These are phyloP conservation scores for Myioborus miniatus DNA, from an alignment of 2,797 vertebrate genomes.

Conservation along the genomic window DNA sequence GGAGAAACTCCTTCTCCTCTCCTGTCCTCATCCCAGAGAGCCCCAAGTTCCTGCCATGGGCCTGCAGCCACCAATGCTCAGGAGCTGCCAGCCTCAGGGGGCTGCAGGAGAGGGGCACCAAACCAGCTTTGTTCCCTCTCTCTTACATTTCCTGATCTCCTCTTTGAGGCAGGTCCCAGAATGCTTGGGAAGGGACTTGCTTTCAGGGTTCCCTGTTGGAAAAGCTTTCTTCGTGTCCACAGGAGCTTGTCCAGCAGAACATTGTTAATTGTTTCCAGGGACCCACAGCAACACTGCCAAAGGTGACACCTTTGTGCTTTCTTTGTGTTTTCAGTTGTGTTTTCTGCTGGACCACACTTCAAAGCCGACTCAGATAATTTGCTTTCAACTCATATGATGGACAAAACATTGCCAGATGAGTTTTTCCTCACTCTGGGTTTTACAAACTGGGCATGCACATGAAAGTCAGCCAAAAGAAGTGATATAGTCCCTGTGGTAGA, in stretches of 20 bases:
- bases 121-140: not conserved
- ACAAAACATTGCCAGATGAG: not conserved
- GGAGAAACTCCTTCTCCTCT: not conserved
- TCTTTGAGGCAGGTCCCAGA: not conserved
- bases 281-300: not conserved
- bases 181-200: not conserved
- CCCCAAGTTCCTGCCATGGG: not conserved
- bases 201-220: not conserved
- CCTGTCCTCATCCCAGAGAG: not conserved
- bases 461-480: not conserved
- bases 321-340: not conserved
- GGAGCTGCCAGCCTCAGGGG: not conserved
- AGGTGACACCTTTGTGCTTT: not conserved
- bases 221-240: not conserved
- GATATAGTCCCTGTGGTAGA: not conserved
- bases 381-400: not conserved
- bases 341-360: not conserved
- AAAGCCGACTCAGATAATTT: not conserved
- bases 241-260: not conserved
- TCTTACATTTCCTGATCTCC: not conserved
- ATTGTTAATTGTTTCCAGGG: not conserved
- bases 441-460: not conserved
- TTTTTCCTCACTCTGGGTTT: not conserved
- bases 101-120: not conserved
- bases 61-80: not conserved